These are phyloP conservation scores for Sphaerodactylus townsendi DNA, from an alignment of 2,113 vertebrate species.

Conservation along the genomic window DNA sequence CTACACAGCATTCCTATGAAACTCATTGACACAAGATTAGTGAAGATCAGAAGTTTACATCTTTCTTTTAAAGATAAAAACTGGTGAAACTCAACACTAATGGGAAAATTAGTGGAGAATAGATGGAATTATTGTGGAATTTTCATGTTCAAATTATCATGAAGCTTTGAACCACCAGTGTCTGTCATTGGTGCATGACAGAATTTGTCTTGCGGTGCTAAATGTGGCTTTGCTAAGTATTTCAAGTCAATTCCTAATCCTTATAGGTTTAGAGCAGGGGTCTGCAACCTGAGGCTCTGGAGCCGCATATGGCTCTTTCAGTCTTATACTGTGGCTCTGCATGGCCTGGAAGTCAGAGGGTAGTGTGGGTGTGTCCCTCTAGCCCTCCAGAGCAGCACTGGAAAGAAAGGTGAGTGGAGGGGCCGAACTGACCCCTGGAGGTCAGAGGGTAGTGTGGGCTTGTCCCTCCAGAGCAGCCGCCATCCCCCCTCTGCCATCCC, in stretches of 20 bases:
- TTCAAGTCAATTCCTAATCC: background rate
- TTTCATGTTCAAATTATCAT: background rate
- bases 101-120: background rate
- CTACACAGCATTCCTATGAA: background rate
- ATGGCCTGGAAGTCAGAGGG: no score
- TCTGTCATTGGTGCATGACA: background rate
- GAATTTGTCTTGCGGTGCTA: background rate
- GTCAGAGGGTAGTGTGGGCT: no score
- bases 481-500: no score
- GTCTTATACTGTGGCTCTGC: no score
- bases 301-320: no score
- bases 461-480: no score
- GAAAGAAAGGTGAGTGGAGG: no score
- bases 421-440: no score
- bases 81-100: background rate
- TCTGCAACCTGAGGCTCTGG: no score
- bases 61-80: background rate
- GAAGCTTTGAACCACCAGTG: background rate
- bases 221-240: background rate
- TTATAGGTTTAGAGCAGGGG: background rate
- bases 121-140: background rate
- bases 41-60: background rate
- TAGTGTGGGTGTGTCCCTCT: no score
- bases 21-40: background rate
- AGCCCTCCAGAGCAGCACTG: no score